Percentiles rank a stretch among this genome's conserved stretches.
These are phyloP conservation scores for Ophthalmolycus amberensis DNA, from an alignment of 2,113 vertebrate genomes.

Conservation along the genomic window DNA sequence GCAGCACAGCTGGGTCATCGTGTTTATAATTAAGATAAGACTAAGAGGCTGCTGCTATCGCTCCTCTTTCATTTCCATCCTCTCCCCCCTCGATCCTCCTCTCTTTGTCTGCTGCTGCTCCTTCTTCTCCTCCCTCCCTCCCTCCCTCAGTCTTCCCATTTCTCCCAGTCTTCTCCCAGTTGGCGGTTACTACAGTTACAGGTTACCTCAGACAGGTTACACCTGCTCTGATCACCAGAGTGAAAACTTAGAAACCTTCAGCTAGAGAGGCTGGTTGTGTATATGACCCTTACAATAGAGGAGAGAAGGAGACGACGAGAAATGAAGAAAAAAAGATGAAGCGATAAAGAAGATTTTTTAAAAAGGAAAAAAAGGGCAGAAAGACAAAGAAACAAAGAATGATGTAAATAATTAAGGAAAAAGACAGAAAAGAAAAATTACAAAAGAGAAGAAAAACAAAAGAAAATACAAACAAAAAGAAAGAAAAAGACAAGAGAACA, in stretches of 20 bases:
- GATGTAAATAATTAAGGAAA: background rate
- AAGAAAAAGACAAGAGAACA: background rate
- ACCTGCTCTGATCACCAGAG: constrained; percentile 16
- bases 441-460: background rate
- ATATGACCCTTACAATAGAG: background rate
- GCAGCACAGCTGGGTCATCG: constrained; percentile 69
- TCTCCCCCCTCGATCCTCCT: background rate
- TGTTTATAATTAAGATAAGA: constrained; percentile 77
- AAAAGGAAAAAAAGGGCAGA: too few species aligned
- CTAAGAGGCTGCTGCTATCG: constrained; percentile 57
- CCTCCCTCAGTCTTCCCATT: background rate
- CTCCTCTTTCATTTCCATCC: constrained; percentile 47
- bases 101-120: constrained; percentile 15
- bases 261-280: constrained; percentile 5
- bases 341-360: background rate
- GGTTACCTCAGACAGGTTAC: constrained; percentile 21
- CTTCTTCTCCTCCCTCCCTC: background rate
- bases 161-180: background rate
- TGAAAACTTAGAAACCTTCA: constrained; percentile 7
- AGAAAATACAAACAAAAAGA: background rate
- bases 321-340: background rate
- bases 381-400: too few species aligned
- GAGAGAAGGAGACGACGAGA: background rate
- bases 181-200: background rate
- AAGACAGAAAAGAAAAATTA: background rate